Evolutionary conservation across 2,797 vertebrate species (phyloP).

Genomic region (Hemibagrus guttatus): DNA sequence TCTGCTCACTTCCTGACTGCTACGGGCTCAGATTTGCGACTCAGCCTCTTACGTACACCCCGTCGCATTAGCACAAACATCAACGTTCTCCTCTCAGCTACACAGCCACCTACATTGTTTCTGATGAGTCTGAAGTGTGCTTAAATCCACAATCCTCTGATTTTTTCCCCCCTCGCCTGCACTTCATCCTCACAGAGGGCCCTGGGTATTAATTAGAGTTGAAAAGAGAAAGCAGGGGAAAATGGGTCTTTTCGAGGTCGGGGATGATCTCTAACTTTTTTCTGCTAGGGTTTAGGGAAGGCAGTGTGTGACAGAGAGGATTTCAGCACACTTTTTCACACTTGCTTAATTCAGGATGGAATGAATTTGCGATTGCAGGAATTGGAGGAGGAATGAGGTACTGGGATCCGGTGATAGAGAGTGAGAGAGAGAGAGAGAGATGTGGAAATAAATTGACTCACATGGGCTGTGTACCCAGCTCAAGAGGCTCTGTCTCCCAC

Average conservation of each 20-base stretch:
- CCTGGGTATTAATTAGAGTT: slow-evolving; percentile 54
- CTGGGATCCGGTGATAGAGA: not conserved
- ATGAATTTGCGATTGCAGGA: slow-evolving; percentile 51
- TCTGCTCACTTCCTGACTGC: slow-evolving; percentile 65
- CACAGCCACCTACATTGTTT: slow-evolving; percentile 61
- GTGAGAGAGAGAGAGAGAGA: slow-evolving; percentile 3
- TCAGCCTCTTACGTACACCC: slow-evolving; percentile 70
- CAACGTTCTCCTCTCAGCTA: slow-evolving; percentile 38
- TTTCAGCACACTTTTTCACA: slow-evolving; percentile 40
- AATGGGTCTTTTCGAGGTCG: slow-evolving; percentile 26
- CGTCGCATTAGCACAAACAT: slow-evolving; percentile 71
- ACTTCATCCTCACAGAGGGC: slow-evolving; percentile 51
- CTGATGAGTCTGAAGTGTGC: slow-evolving; percentile 35
- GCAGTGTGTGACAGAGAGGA: slow-evolving; percentile 23
- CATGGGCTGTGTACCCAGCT: slow-evolving; percentile 60
- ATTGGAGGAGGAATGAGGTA: slow-evolving; percentile 45
- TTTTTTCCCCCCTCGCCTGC: slow-evolving; percentile 35
- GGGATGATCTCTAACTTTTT: slow-evolving; percentile 14
- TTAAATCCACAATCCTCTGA: slow-evolving; percentile 59
- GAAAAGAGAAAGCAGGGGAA: slow-evolving; percentile 25
- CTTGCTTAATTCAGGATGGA: slow-evolving; percentile 50
- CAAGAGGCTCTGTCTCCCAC: slow-evolving; percentile 70
- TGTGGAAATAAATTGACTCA: slow-evolving; percentile 34
- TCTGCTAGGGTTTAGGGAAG: slow-evolving; percentile 15
- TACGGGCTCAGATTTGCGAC: slow-evolving; percentile 75